A percentile compares a stretch with the other conserved stretches of the same genome.
phyloP scores from a whole-genome alignment of 2,888 invertebrate species.

The Mongoloraphidia duomilia region DNA sequence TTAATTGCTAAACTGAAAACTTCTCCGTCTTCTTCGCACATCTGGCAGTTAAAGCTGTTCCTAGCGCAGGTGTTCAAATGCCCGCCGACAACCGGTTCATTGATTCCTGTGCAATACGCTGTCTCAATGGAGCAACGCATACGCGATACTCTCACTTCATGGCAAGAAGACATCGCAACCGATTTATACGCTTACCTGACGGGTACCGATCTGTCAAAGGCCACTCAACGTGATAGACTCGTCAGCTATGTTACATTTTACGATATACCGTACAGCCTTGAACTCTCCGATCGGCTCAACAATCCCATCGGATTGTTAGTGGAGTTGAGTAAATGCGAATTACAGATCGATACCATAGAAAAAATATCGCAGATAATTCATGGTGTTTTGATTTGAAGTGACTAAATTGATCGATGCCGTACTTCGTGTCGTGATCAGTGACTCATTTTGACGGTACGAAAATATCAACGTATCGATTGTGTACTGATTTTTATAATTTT shows the following conservation, averaged over 20 bases:
- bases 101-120: slow-evolving; percentile 45
- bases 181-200: slow-evolving; percentile 34
- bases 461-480: too few relatives aligned
- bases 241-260: slow-evolving; percentile 41
- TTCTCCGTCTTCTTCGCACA: slow-evolving; percentile 39
- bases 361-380: background rate
- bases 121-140: slow-evolving; percentile 45
- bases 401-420: too few relatives aligned
- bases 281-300: background rate
- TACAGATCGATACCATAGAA: background rate
- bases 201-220: slow-evolving; percentile 29
- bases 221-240: slow-evolving; percentile 31
- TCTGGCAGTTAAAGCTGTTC: slow-evolving; percentile 65
- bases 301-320: background rate
- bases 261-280: slow-evolving; percentile 34
- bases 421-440: too few relatives aligned
- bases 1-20: slow-evolving; percentile 38
- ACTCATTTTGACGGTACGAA: too few relatives aligned
- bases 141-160: slow-evolving; percentile 35
- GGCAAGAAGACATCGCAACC: slow-evolving; percentile 35
- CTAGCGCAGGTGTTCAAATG: slow-evolving; percentile 36
- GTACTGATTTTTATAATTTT: too few relatives aligned
- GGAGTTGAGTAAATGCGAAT: background rate
- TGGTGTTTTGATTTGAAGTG: background rate
- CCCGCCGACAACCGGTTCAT: slow-evolving; percentile 31